phyloP scores from a whole-genome alignment of 2,888 invertebrate species.

The Nomada fabriciana region DNA sequence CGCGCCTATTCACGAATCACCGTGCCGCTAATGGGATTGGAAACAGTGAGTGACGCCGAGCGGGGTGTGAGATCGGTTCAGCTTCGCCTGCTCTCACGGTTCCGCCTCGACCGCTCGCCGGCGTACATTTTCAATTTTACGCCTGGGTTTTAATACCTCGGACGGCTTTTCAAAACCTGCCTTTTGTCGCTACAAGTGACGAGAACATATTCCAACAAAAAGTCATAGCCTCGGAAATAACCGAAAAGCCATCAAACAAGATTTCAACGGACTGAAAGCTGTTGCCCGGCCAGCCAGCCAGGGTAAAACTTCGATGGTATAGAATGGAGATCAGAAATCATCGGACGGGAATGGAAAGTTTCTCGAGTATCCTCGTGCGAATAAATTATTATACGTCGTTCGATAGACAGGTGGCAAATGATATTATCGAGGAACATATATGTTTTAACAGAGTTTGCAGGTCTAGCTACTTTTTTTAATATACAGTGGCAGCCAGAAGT shows the following conservation, averaged over 20 bases:
- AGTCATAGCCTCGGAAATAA: conserved; percentile 50
- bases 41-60: conserved; percentile 69
- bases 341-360: conserved; percentile 25
- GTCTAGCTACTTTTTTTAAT: no score
- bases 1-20: conserved; percentile 70
- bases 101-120: conserved; percentile 43
- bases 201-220: conserved; percentile 67
- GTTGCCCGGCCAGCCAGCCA: background rate
- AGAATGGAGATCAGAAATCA: conserved; percentile 21
- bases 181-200: conserved; percentile 66
- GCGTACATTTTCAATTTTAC: conserved; percentile 70
- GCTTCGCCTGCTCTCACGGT: conserved; percentile 57
- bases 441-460: background rate
- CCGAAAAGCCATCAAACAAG: conserved; percentile 45
- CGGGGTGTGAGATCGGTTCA: conserved; percentile 66
- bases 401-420: background rate
- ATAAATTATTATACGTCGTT: conserved; percentile 30
- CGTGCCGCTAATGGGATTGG: conserved; percentile 76
- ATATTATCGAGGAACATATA: no score
- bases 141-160: conserved; percentile 64
- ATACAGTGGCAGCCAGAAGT: no score
- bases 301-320: conserved; percentile 25
- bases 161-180: conserved; percentile 62
- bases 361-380: conserved; percentile 14
- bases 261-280: conserved; percentile 17